Conservation (phyloP, 2,888 invertebrate genomes). For the Dasypogon diadema region DNA sequence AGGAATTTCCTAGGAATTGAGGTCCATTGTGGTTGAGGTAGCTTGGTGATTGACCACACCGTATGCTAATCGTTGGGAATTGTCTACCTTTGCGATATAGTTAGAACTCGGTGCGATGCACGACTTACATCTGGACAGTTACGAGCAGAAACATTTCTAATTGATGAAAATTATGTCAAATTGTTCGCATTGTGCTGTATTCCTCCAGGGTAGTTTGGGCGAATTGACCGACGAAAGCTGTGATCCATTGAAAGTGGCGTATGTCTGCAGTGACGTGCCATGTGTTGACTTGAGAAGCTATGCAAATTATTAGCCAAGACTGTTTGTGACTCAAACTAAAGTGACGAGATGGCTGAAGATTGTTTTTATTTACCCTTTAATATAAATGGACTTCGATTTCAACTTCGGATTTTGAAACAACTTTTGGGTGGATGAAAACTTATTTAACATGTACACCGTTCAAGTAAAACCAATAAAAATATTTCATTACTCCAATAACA, state of each 20-base stretch:
- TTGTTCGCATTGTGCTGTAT: constrained; percentile 51
- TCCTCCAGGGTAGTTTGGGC: neutral
- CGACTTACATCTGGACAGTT: constrained; percentile 35
- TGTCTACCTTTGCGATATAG: constrained; percentile 46
- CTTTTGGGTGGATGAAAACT: no score
- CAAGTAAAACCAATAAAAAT: no score
- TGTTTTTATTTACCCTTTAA: no score
- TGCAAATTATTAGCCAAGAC: constrained; percentile 30
- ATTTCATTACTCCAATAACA: no score
- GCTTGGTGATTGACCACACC: constrained; percentile 55
- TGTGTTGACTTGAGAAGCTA: constrained; percentile 23
- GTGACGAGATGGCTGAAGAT: no score
- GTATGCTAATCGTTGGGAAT: constrained; percentile 53
- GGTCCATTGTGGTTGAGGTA: constrained; percentile 24
- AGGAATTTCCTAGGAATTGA: constrained; percentile 43
- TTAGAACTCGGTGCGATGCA: neutral
- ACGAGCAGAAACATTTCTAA: constrained; percentile 51
- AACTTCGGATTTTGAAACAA: no score
- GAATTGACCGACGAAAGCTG: neutral
- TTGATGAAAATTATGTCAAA: constrained; percentile 54
- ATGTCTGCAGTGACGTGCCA: constrained; percentile 19
- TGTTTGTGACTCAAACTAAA: no score
- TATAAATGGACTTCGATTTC: no score
- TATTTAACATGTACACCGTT: no score
- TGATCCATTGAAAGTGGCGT: constrained; percentile 30